These are phyloP conservation scores for Maniola hyperantus DNA, from an alignment of 2,888 invertebrate genomes.

Conservation along the genomic window DNA sequence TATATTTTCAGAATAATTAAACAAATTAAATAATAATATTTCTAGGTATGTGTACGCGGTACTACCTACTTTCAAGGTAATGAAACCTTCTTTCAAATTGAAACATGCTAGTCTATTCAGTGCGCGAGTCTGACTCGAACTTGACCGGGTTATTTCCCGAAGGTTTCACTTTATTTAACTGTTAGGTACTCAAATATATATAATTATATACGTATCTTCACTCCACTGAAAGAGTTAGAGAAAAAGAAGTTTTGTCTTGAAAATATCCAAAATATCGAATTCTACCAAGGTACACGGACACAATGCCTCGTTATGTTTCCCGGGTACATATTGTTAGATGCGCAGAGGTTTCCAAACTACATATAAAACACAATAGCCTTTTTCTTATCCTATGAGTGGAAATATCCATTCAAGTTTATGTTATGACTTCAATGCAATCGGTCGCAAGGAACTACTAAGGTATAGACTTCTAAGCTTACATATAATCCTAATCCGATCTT, in stretches of 20 bases:
- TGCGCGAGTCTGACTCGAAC: no score
- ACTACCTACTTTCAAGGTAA: no score
- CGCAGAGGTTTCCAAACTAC: constrained; percentile 7
- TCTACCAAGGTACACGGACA: not conserved
- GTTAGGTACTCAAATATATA: no score
- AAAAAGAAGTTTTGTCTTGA: not conserved
- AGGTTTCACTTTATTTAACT: no score
- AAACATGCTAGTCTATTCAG: no score
- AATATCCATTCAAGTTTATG: constrained; percentile 21
- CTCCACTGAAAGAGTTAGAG: not conserved
- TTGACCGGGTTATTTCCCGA: no score
- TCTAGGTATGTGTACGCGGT: no score
- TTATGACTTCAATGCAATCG: constrained; percentile 13
- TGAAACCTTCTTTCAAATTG: no score
- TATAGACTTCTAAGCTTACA: not conserved
- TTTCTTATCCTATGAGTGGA: constrained; percentile 16
- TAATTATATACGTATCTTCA: not conserved
- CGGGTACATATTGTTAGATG: constrained; percentile 12
- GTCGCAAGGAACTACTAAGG: not conserved
- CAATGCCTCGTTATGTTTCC: constrained; percentile 7
- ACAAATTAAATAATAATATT: no score
- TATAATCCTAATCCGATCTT: not conserved
- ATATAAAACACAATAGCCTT: constrained; percentile 17
- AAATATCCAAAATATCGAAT: constrained; percentile 2
- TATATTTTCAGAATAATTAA: no score